These are phyloP conservation scores for Aspidiotus destructor DNA, from an alignment of 2,888 invertebrate species.

Conservation along the genomic window DNA sequence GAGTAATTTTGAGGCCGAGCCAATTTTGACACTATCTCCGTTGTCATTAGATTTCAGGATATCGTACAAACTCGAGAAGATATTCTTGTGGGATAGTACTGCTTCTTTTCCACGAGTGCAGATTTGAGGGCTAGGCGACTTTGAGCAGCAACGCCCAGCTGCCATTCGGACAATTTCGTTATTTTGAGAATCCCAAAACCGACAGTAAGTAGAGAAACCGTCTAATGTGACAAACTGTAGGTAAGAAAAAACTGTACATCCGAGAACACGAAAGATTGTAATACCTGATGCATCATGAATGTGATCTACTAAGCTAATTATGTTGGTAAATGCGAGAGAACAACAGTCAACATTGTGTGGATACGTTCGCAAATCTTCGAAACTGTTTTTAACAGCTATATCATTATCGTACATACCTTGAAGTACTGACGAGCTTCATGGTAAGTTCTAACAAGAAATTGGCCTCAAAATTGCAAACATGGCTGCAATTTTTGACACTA, in stretches of 20 bases:
- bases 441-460: no score
- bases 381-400: no score
- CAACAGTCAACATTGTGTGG: constrained; percentile 13
- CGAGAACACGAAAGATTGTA: no score
- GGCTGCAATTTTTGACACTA: no score
- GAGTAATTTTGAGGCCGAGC: constrained; percentile 15
- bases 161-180: constrained; percentile 16
- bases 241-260: no score
- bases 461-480: no score
- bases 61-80: constrained; percentile 13
- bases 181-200: constrained; percentile 8
- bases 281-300: constrained; percentile 24
- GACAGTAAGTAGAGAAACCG: constrained; percentile 10
- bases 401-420: no score
- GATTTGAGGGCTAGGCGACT: no score
- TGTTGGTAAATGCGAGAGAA: constrained; percentile 15
- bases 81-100: constrained; percentile 12
- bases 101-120: constrained; percentile 12
- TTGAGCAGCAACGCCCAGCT: constrained; percentile 21
- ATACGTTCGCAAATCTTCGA: constrained; percentile 14
- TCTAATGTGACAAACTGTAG: constrained; percentile 16
- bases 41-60: constrained; percentile 10
- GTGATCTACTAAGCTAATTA: constrained; percentile 25
- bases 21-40: constrained; percentile 16
- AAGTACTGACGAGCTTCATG: no score